Evolutionary conservation across 2,888 invertebrate genomes (phyloP), one percentile per base, ranked within the genome.

Genomic region (Pegoplata infirma): DNA sequence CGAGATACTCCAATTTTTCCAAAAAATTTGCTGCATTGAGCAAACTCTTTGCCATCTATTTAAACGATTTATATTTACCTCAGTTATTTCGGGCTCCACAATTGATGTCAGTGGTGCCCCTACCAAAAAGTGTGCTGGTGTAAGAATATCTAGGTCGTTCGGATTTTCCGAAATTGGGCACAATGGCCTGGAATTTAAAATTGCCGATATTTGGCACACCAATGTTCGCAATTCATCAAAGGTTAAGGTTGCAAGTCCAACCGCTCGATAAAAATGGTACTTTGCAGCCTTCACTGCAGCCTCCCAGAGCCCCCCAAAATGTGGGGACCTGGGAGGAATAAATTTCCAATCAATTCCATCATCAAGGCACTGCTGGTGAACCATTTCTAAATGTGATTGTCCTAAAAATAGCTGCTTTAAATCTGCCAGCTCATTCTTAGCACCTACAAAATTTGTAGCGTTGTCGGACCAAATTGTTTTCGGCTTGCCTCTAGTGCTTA

Each of bases 381-480:
- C 25, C 7, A 28, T 23, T 6, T 66, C 8, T 5, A 32, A 3
- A 56, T 69, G 76, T 0, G 44, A 14, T n/a, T 61, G 12, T 14
- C 56, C 63, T 16, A 72, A 16, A 19, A 73, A 68, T 14, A 67
- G 25, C 28, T 58, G 36, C 19, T 49, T 73, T 12, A 78, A 10
- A 0, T 78, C 73, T 3, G 19, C 5, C 28, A 77, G 6, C 59
- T 76, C 59, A n/a, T n/a, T n/a, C n/a, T n/a, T n/a, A n/a, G n/a
- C n/a, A n/a, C n/a, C n/a, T n/a, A 63, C 72, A 51, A 72, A 72
- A 23, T 76, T 76, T 19, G 76, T 76, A 3, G 64, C 67, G 23
- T 72, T 61, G 23, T 55, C 59, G 16, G 72, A 61, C 71, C 61
- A 76, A 28, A 69, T 76, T 25, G 56, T 21, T 8, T 73, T 67